phyloP scores from a whole-genome alignment of 2,797 vertebrate species.

The Bufotes viridis region DNA sequence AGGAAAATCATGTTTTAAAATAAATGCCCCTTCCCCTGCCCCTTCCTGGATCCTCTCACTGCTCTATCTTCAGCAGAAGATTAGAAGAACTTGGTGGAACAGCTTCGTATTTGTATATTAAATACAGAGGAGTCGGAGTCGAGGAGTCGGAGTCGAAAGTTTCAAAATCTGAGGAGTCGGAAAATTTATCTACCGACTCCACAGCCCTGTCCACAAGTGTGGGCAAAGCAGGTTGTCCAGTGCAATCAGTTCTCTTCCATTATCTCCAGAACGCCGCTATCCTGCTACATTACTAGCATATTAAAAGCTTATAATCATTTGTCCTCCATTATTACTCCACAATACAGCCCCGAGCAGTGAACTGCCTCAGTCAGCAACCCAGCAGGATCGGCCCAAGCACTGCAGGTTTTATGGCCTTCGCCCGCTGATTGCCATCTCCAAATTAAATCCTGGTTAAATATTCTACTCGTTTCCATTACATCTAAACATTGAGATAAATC shows the following conservation, averaged over 20 bases:
- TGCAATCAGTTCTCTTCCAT: neutral
- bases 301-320: neutral
- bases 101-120: too few relatives aligned
- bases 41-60: too few relatives aligned
- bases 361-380: neutral
- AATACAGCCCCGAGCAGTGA: neutral
- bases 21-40: too few relatives aligned
- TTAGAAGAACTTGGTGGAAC: too few relatives aligned
- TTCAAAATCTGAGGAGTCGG: too few relatives aligned
- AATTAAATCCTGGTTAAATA: conserved; percentile 15
- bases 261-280: neutral
- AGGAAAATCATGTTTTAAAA: too few relatives aligned
- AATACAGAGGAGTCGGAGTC: too few relatives aligned
- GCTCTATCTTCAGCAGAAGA: too few relatives aligned
- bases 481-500: neutral
- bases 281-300: neutral
- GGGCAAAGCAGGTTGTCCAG: neutral
- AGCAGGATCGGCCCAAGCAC: neutral
- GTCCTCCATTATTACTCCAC: neutral
- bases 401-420: neutral
- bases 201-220: neutral
- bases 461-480: neutral
- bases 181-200: too few relatives aligned
- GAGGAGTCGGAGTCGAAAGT: too few relatives aligned
- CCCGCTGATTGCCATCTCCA: neutral